These are phyloP conservation scores for Panthera leo DNA, from an alignment of 2,113 vertebrate species.

Conservation along the genomic window DNA sequence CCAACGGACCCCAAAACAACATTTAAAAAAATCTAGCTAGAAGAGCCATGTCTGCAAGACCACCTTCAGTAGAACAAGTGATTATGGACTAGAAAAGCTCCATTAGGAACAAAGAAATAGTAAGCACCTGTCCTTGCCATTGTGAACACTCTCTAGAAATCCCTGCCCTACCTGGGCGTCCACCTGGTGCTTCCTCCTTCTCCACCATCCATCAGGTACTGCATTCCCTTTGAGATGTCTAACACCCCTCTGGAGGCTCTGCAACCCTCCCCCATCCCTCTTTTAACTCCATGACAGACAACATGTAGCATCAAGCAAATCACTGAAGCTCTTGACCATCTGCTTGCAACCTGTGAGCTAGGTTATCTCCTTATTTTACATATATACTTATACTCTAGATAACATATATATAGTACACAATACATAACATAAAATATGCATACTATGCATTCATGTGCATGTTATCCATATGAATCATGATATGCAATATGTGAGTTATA, in stretches of 20 bases:
- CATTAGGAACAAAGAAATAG: neutral
- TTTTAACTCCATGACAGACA: neutral
- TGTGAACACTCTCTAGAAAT: neutral
- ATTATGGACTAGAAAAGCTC: neutral
- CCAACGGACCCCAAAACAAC: no score
- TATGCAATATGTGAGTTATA: neutral
- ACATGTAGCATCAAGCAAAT: no score
- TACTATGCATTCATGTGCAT: neutral
- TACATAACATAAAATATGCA: neutral
- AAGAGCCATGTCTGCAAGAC: neutral
- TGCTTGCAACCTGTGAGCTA: neutral
- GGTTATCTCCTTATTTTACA: neutral
- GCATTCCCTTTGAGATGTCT: neutral
- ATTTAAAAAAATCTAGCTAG: neutral
- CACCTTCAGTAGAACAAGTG: neutral
- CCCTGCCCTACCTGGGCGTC: accelerated
- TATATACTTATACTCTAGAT: neutral
- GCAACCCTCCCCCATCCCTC: no score
- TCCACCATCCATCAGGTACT: neutral
- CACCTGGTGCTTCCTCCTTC: neutral
- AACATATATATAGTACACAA: neutral
- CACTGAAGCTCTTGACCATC: no score
- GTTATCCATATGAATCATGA: neutral
- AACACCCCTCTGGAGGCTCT: no score
- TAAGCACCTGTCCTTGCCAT: accelerated